A percentile compares a stretch with the other conserved stretches of the same genome.
These are phyloP conservation scores for Lasioglossum vierecki DNA, from an alignment of 2,888 invertebrate genomes.

Conservation along the genomic window DNA sequence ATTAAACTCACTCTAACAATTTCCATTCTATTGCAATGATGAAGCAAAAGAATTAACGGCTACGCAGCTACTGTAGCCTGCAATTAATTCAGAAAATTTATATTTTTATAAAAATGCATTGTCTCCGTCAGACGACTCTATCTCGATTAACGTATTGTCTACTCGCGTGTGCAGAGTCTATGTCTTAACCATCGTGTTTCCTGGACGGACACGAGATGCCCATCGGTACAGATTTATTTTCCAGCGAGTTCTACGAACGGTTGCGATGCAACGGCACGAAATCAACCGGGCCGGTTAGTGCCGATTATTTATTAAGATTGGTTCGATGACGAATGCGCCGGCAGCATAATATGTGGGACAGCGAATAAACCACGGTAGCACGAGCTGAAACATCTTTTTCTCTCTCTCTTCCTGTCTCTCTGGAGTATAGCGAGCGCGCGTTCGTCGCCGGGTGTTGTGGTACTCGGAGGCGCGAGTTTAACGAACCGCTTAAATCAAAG, in stretches of 20 bases:
- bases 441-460: conserved; percentile 13
- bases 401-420: neutral
- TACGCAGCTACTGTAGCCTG: neutral
- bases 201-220: conserved; percentile 18
- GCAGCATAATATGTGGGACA: conserved; percentile 65
- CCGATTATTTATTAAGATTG: conserved; percentile 74
- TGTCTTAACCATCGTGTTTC: conserved; percentile 40
- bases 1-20: too few species aligned
- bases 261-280: conserved; percentile 38
- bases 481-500: conserved; percentile 70
- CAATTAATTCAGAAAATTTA: neutral
- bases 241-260: conserved; percentile 55
- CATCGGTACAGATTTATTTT: conserved; percentile 57
- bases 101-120: neutral
- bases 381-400: neutral
- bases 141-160: conserved; percentile 47
- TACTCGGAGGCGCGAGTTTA: conserved; percentile 48
- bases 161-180: conserved; percentile 30
- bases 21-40: too few species aligned
- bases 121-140: conserved; percentile 9
- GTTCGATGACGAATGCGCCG: conserved; percentile 61
- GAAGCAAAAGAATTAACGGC: neutral
- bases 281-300: conserved; percentile 39
- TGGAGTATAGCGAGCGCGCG: neutral
- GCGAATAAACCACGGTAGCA: conserved; percentile 66